Evolutionary conservation across 2,888 invertebrate species (phyloP), one percentile per base, ranked within the genome.

Genomic region (Stenotaenia linearis): DNA sequence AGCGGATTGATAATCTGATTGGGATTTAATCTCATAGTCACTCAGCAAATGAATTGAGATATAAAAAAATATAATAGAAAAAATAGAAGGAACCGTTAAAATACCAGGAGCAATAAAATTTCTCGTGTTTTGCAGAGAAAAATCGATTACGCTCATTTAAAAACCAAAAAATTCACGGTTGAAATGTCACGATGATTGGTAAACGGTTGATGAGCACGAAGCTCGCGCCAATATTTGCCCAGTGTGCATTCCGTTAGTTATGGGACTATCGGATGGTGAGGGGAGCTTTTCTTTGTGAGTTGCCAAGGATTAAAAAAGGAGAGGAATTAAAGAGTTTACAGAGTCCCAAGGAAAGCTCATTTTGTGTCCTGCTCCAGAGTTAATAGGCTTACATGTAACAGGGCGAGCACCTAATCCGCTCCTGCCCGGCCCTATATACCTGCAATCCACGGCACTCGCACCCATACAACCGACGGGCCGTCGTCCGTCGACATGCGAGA

Each of bases 361-460:
- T 77, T 77, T 45, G 77, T 77, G 77, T 77, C 77, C 77, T 69
- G 69, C 69, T 45, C 37, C 37, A 45, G 77, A 77, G 77, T 77
- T 77, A 77, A 77, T 77, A 77, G 77, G 77, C 77, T 77, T 77
- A 77, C 77, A 77, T 77, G 77, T 77, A 77, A 77, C 77, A 77
- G 40, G 69, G 35, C 77, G 77, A 45, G 28, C 77, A 45, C 37
- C 77, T 77, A 77, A 77, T 77, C 77, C 77, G 69, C 69, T 45
- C 28, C 77, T 77, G 37, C 35, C 37, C 77, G 40, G 77, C 77
- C 45, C 77, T 77, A 77, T 77, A 77, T 45, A 77, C 77, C 75
- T 35, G 37, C 75, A 32, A 75, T 35, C 75, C 35, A 75, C 75
- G 75, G 75, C 75, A 37, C 75, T 75, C 75, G 37, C 75, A 69